A percentile compares a stretch with the other conserved stretches of the same genome.
These are phyloP conservation scores for Trachelus iudaicus DNA, from an alignment of 2,888 invertebrate genomes.

Conservation along the genomic window DNA sequence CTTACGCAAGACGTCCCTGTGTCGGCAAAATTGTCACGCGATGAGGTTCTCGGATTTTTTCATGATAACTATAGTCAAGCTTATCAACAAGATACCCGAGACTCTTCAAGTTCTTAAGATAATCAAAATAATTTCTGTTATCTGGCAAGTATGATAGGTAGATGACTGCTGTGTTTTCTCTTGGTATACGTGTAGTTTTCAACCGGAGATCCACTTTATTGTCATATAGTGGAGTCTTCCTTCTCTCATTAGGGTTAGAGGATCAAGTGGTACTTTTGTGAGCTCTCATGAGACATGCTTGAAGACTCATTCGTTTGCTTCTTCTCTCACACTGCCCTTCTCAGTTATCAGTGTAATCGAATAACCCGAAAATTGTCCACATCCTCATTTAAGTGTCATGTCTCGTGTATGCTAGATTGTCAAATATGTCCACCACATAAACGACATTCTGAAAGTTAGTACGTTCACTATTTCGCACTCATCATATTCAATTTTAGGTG, in stretches of 20 bases:
- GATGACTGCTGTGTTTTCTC: not conserved
- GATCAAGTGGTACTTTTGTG: not conserved
- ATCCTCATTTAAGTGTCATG: slow-evolving; percentile 35
- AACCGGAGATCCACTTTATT: not conserved
- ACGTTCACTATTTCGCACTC: not conserved
- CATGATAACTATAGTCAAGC: not conserved
- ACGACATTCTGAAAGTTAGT: not conserved
- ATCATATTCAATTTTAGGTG: not conserved
- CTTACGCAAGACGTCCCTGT: not conserved
- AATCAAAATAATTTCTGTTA: not conserved
- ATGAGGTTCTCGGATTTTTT: not conserved
- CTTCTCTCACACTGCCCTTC: slow-evolving; percentile 4
- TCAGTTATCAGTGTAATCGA: slow-evolving; percentile 28
- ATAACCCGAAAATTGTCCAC: slow-evolving; percentile 46
- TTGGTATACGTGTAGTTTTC: not conserved
- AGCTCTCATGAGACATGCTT: not conserved
- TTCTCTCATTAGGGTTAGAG: not conserved
- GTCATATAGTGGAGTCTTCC: not conserved
- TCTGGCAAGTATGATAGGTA: not conserved
- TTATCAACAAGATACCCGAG: not conserved
- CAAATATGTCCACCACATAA: not conserved
- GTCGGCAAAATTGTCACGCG: not conserved
- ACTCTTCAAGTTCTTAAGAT: not conserved
- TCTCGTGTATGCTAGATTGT: not conserved
- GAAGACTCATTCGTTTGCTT: not conserved